Percentiles rank a stretch among this genome's conserved stretches.
phyloP scores from a whole-genome alignment of 2,113 vertebrate species.

The Hemibagrus wyckioides region DNA sequence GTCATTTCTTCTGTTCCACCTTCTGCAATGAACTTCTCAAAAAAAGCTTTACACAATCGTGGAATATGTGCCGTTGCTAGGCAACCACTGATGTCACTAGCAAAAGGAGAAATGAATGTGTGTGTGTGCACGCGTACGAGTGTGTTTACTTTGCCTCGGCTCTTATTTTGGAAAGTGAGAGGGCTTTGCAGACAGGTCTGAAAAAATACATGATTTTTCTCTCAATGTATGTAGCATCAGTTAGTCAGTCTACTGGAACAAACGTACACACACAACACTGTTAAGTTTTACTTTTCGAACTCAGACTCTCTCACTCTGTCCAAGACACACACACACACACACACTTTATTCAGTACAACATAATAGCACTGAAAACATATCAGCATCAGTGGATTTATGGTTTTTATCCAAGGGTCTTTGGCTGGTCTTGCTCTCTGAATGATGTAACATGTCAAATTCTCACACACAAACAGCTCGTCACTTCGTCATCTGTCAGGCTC shows the following conservation, averaged over 20 bases:
- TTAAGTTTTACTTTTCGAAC: not conserved
- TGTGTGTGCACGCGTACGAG: constrained; percentile 6
- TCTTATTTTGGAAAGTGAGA: constrained; percentile 46
- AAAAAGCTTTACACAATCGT: constrained; percentile 70
- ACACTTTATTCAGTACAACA: not conserved
- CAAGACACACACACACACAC: constrained; percentile 21
- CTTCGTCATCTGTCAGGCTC: constrained; percentile 31
- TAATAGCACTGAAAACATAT: not conserved
- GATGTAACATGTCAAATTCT: constrained; percentile 37
- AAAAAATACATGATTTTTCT: constrained; percentile 16
- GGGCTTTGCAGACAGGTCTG: constrained; percentile 36
- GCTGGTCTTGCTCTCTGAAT: not conserved
- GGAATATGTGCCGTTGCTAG: constrained; percentile 73
- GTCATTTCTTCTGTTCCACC: constrained; percentile 43
- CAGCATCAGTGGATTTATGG: not conserved
- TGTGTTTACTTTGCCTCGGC: constrained; percentile 37
- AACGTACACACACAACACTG: not conserved
- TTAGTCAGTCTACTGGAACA: not conserved
- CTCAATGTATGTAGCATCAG: not conserved
- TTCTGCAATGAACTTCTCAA: constrained; percentile 60
- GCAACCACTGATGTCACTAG: constrained; percentile 65
- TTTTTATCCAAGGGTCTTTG: not conserved
- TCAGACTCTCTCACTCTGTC: not conserved
- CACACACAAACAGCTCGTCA: constrained; percentile 11
- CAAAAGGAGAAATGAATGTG: constrained; percentile 22